Evolutionary conservation across 2,888 invertebrate species (phyloP).

Genomic region (Oxytorus armatus): DNA sequence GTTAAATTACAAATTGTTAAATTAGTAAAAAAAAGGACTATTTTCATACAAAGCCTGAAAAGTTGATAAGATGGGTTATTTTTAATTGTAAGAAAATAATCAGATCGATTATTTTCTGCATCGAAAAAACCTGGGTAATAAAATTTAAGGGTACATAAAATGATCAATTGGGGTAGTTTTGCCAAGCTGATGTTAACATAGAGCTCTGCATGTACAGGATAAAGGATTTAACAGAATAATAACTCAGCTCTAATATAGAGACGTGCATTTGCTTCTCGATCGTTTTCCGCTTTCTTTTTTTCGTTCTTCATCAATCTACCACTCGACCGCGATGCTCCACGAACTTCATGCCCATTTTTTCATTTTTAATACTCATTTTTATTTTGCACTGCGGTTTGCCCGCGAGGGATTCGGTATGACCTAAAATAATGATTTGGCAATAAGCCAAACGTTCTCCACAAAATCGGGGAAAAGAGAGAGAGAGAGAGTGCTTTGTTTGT

Average conservation of each 20-base stretch:
- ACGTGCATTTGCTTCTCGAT: slow-evolving; percentile 14
- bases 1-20: background rate
- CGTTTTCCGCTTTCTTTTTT: slow-evolving; percentile 12
- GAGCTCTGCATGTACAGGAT: background rate
- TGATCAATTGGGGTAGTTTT: no score
- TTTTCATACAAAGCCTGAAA: no score
- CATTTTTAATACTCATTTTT: slow-evolving; percentile 11
- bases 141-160: no score
- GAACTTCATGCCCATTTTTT: background rate
- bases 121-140: no score
- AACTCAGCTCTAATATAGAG: background rate
- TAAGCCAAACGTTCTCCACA: slow-evolving; percentile 29
- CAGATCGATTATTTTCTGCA: no score
- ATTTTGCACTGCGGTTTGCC: slow-evolving; percentile 24
- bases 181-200: no score
- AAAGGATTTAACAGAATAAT: background rate
- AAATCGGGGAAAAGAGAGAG: slow-evolving; percentile 3
- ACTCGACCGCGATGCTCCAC: background rate
- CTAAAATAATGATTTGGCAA: slow-evolving; percentile 57
- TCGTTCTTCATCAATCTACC: slow-evolving; percentile 12
- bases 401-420: slow-evolving; percentile 24
- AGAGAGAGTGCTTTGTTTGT: slow-evolving; percentile 20
- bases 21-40: background rate
- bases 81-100: no score
- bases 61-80: no score